A percentile compares a stretch with the other conserved stretches of the same genome.
Conservation (phyloP, 2,888 invertebrate species). For the Melanchra persicariae region DNA sequence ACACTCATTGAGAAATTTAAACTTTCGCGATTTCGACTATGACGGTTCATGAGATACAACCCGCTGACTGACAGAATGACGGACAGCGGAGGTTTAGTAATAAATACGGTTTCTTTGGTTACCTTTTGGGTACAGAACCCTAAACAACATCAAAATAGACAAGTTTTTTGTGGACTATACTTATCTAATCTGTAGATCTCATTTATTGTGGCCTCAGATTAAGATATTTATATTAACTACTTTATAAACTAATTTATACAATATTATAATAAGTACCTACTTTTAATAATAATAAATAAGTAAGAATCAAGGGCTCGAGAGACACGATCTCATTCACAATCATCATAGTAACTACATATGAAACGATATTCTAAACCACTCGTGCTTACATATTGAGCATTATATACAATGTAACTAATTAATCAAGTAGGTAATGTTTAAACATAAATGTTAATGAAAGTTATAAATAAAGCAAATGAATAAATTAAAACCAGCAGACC, state of each 20-base stretch:
- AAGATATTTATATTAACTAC: conserved; percentile 43
- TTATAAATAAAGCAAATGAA: conserved; percentile 5
- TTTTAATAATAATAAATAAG: neutral
- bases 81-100: too few species aligned
- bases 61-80: too few species aligned
- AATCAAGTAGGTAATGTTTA: neutral
- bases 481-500: conserved; percentile 44
- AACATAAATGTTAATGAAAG: conserved; percentile 11
- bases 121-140: neutral
- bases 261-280: neutral
- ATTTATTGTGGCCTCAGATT: conserved; percentile 47
- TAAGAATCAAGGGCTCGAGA: neutral
- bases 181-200: conserved; percentile 44
- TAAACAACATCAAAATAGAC: conserved; percentile 22
- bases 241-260: conserved; percentile 25
- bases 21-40: too few species aligned
- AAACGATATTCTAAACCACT: neutral
- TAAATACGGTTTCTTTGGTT: too few species aligned
- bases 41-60: too few species aligned
- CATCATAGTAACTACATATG: neutral
- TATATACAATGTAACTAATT: conserved; percentile 22
- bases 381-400: conserved; percentile 18
- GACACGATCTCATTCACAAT: conserved; percentile 1
- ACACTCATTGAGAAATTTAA: too few species aligned
- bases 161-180: conserved; percentile 13